Evolutionary conservation across 2,888 invertebrate species (phyloP).

Genomic region (Sipha maydis): DNA sequence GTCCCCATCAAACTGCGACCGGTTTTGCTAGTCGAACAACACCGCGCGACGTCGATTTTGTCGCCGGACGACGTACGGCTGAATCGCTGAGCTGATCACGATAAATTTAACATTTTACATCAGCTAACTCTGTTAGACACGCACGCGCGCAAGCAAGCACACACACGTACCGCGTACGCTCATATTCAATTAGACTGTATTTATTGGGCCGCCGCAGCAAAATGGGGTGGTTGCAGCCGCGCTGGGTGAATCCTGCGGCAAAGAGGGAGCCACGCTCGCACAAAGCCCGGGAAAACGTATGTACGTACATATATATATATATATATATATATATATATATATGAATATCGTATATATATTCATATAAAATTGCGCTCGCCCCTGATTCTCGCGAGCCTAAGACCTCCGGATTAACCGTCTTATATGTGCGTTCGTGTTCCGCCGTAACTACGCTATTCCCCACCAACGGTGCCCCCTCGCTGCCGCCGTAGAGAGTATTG

Average conservation of each 20-base stretch:
- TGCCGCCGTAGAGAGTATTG: slow-evolving; percentile 33
- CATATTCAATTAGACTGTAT: slow-evolving; percentile 54
- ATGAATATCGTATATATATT: not conserved
- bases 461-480: not conserved
- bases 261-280: not conserved
- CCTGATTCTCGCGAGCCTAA: slow-evolving; percentile 55
- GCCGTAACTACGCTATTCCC: not conserved
- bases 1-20: not conserved
- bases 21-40: not conserved
- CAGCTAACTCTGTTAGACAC: not conserved
- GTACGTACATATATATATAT: not conserved
- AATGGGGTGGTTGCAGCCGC: slow-evolving; percentile 31
- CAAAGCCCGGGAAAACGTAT: slow-evolving; percentile 19
- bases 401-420: slow-evolving; percentile 59
- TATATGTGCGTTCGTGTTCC: slow-evolving; percentile 23
- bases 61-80: too few relatives aligned
- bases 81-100: too few relatives aligned
- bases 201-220: slow-evolving; percentile 37
- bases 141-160: not conserved
- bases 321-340: too few relatives aligned
- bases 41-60: too few relatives aligned
- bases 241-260: slow-evolving; percentile 28
- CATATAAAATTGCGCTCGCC: slow-evolving; percentile 27
- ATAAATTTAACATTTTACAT: not conserved
- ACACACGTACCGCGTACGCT: not conserved